Evolutionary conservation across 2,797 vertebrate genomes (phyloP), one percentile per base, ranked within the genome.

Genomic region (Falco rusticolus): DNA sequence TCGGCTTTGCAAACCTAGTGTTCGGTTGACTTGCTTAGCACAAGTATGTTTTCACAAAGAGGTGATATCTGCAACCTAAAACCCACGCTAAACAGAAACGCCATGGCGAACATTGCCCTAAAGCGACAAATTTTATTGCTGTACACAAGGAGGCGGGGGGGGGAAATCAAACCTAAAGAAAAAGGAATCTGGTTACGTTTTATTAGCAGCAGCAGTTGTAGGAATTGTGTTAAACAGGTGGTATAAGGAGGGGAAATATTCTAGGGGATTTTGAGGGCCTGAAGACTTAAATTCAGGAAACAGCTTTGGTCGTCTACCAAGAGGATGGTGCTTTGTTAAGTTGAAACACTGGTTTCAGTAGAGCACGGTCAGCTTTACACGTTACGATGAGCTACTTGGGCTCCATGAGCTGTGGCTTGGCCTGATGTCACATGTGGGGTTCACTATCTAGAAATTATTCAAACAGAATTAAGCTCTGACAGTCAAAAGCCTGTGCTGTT

Each of bases 41-140:
- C 21, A 53, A 57, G 16, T 6, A 3, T 4, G 6, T 28, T 11
- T 24, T 24, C 51, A 8, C 47, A n/a, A 16, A 45, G 48, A 33
- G 17, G 21, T 7, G 19, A 6, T 8, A 9, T 9, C 28, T 29
- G 14, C 26, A 21, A 16, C 65, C 69, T 79, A 8, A 50, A 51
- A 41, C 50, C 17, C 21, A 3, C 14, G 5, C 33, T 50, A 29
- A 34, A 17, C 11, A 61, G 60, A 54, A 21, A 24, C 51, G 48
- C 43, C 77, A 26, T 5, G 1, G 76, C 65, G 65, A 75, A 16
- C 37, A 5, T 0, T 70, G 34, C 50, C 93, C 87, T 80, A 8
- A 59, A 74, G 48, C 34, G 64, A 87, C 70, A 81, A 7, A 68
- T 48, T 90, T 95, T 92, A 92, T 78, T 96, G 81, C 69, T 78